Conservation (phyloP, 2,797 vertebrate genomes). For the Pangasius djambal region DNA sequence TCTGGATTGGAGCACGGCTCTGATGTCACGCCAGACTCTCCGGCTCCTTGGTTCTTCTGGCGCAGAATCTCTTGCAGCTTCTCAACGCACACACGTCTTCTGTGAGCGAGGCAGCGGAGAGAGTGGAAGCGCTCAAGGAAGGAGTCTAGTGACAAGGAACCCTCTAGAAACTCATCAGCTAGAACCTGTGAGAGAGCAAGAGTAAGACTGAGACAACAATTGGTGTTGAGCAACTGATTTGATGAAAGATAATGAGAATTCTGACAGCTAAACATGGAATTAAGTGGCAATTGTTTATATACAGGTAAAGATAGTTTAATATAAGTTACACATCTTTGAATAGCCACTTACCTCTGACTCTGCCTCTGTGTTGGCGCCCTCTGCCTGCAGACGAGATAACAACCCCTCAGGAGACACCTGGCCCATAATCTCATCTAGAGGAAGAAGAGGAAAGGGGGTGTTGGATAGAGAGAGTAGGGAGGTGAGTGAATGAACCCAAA, state of each 20-base stretch:
- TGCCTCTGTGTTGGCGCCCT: constrained; percentile 86
- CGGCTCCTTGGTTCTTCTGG: constrained; percentile 66
- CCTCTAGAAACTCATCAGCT: constrained; percentile 90
- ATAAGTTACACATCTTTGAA: neutral
- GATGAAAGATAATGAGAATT: neutral
- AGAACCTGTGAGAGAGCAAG: constrained; percentile 72
- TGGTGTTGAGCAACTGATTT: neutral
- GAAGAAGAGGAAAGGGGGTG: neutral
- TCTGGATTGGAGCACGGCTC: constrained; percentile 60
- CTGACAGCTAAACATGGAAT: neutral
- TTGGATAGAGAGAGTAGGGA: neutral
- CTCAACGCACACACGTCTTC: constrained; percentile 85
- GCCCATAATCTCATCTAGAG: constrained; percentile 82
- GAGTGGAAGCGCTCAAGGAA: constrained; percentile 86
- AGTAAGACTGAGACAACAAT: neutral
- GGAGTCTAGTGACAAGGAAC: constrained; percentile 81
- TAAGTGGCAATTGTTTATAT: neutral
- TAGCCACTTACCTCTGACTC: constrained; percentile 86
- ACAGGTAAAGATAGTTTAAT: neutral
- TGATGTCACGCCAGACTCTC: constrained; percentile 60
- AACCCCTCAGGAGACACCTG: constrained; percentile 80
- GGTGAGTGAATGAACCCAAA: neutral
- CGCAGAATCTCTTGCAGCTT: constrained; percentile 89
- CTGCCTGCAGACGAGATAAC: constrained; percentile 85
- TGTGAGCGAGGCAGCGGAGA: constrained; percentile 84